phyloP scores from a whole-genome alignment of 2,797 vertebrate species.

The Carduelis carduelis region DNA sequence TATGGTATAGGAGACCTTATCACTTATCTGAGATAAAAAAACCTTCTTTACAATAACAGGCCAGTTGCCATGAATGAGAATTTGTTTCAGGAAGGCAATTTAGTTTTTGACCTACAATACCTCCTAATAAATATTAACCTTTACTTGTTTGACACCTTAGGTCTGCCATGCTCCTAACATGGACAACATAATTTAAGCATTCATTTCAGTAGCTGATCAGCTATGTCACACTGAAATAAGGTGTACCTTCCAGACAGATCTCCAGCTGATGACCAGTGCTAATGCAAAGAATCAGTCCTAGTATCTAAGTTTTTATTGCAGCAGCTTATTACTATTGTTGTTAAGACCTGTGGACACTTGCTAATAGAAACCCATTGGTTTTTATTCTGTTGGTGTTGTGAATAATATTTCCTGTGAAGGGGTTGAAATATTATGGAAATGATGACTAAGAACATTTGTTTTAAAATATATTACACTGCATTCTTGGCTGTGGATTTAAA shows the following conservation, averaged over 20 bases:
- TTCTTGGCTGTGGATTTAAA: conserved; percentile 62
- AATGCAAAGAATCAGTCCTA: neutral
- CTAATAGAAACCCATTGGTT: neutral
- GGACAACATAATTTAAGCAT: neutral
- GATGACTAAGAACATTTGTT: conserved; percentile 35
- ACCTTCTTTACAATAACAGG: neutral
- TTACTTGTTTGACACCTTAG: neutral
- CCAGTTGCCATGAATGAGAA: neutral
- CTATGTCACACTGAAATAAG: neutral
- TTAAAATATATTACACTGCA: conserved; percentile 28
- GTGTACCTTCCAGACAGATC: neutral
- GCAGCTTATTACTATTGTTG: neutral
- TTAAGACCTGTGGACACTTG: neutral
- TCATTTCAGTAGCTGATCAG: neutral
- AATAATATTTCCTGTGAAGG: conserved; percentile 25
- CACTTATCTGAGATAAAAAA: neutral
- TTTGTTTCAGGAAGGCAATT: neutral
- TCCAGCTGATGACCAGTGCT: neutral
- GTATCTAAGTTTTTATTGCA: neutral
- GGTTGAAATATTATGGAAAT: conserved; percentile 55
- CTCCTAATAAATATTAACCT: neutral
- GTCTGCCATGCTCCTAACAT: neutral
- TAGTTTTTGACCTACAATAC: neutral
- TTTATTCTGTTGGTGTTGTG: conserved; percentile 21
- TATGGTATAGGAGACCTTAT: neutral